Evolutionary conservation across 2,113 vertebrate genomes (phyloP).

Genomic region (Chitala chitala): DNA sequence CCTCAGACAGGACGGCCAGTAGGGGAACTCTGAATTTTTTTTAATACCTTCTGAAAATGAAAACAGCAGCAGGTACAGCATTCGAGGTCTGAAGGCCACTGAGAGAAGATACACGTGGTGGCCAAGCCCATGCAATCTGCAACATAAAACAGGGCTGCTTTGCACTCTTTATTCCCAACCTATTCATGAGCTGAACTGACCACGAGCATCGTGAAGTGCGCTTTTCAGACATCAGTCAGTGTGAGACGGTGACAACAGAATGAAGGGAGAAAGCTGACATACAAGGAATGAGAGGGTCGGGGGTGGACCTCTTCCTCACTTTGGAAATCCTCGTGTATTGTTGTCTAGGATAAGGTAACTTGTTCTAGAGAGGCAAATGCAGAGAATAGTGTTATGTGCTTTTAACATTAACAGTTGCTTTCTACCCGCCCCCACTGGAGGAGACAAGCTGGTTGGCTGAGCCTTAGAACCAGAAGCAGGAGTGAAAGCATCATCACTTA

Average conservation of each 20-base stretch:
- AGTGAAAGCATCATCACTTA: not conserved
- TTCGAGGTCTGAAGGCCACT: not conserved
- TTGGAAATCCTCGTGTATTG: too few relatives aligned
- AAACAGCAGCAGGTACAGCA: not conserved
- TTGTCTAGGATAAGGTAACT: too few relatives aligned
- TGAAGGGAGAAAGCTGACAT: not conserved
- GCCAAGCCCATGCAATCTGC: not conserved
- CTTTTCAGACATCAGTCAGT: not conserved
- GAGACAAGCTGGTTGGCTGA: not conserved
- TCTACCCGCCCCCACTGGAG: too few relatives aligned
- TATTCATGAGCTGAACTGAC: too few relatives aligned
- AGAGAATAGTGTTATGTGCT: too few relatives aligned
- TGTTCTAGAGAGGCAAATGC: too few relatives aligned
- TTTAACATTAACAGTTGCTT: too few relatives aligned
- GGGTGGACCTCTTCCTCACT: too few relatives aligned
- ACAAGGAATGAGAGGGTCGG: not conserved
- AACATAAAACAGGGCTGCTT: not conserved
- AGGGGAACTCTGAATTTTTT: not conserved
- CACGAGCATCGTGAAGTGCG: too few relatives aligned
- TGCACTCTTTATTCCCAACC: not conserved
- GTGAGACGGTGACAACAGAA: not conserved
- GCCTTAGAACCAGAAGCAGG: too few relatives aligned
- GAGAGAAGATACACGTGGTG: not conserved
- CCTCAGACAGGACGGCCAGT: too few relatives aligned
- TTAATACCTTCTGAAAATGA: not conserved